phyloP scores from a whole-genome alignment of 2,888 invertebrate species.

The Drosophila crucigera region DNA sequence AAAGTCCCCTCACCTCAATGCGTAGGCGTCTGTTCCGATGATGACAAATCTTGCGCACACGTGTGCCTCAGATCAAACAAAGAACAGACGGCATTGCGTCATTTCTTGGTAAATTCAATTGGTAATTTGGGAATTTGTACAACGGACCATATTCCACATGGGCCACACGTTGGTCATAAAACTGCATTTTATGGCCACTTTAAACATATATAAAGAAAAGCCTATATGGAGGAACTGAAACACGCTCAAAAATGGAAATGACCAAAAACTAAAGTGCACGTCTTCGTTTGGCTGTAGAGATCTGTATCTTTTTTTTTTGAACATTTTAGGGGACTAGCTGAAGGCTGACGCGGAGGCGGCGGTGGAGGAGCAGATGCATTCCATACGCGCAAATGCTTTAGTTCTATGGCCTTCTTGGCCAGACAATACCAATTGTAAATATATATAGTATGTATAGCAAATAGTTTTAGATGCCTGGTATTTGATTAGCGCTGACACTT shows the following conservation, averaged over 20 bases:
- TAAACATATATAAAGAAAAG: background rate
- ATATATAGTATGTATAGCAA: constrained; percentile 44
- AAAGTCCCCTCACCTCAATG: constrained; percentile 14
- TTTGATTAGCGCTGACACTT: constrained; percentile 85
- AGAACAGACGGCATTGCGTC: constrained; percentile 52
- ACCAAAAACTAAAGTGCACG: constrained; percentile 61
- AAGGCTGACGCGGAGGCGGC: background rate
- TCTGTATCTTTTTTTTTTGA: constrained; percentile 48
- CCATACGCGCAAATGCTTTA: constrained; percentile 34
- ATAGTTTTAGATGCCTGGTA: constrained; percentile 75
- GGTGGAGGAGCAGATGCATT: constrained; percentile 10
- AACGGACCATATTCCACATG: constrained; percentile 43
- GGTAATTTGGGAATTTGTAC: constrained; percentile 36
- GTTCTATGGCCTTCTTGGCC: constrained; percentile 64
- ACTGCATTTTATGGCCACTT: constrained; percentile 62
- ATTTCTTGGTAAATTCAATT: constrained; percentile 51
- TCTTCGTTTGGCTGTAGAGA: constrained; percentile 60
- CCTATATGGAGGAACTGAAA: constrained; percentile 45
- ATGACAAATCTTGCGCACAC: constrained; percentile 70
- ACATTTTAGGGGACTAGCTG: constrained; percentile 9
- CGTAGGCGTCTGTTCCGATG: constrained; percentile 63
- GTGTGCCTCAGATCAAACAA: constrained; percentile 52
- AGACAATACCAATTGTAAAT: constrained; percentile 52
- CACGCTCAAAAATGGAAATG: constrained; percentile 53
- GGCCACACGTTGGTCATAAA: constrained; percentile 62